phyloP scores from a whole-genome alignment of 2,888 invertebrate species.

The Drosophila sordidula region DNA sequence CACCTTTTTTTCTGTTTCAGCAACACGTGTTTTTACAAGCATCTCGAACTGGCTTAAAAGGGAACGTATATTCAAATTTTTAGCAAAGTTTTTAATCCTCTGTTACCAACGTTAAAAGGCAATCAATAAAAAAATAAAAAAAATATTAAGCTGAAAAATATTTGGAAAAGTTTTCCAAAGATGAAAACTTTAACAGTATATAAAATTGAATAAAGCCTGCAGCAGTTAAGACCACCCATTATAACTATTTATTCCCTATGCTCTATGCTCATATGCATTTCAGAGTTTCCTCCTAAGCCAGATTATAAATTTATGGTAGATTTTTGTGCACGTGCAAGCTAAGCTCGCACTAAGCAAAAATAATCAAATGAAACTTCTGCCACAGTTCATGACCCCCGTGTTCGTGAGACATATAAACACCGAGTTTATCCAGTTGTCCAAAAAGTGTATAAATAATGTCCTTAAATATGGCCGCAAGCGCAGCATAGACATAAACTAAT shows the following conservation, averaged over 20 bases:
- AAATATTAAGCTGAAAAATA: too few relatives aligned
- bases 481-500: slow-evolving; percentile 60
- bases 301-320: slow-evolving; percentile 1
- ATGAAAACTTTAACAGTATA: too few relatives aligned
- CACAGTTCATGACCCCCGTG: slow-evolving; percentile 36
- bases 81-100: too few relatives aligned
- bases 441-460: slow-evolving; percentile 57
- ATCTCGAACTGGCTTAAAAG: too few relatives aligned
- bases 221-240: not conserved
- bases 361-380: not conserved
- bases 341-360: slow-evolving; percentile 2
- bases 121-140: too few relatives aligned
- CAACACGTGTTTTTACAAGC: too few relatives aligned
- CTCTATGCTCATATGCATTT: not conserved
- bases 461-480: slow-evolving; percentile 46
- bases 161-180: too few relatives aligned
- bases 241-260: not conserved
- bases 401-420: slow-evolving; percentile 4
- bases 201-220: too few relatives aligned
- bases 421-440: slow-evolving; percentile 17
- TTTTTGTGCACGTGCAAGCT: slow-evolving; percentile 7
- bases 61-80: too few relatives aligned
- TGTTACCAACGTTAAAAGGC: too few relatives aligned
- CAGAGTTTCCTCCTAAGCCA: not conserved
- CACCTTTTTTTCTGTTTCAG: too few relatives aligned